Base-by-base conservation (phyloP, 2,888 invertebrate species). In the Hydrotaea cyrtoneurina region DNA sequence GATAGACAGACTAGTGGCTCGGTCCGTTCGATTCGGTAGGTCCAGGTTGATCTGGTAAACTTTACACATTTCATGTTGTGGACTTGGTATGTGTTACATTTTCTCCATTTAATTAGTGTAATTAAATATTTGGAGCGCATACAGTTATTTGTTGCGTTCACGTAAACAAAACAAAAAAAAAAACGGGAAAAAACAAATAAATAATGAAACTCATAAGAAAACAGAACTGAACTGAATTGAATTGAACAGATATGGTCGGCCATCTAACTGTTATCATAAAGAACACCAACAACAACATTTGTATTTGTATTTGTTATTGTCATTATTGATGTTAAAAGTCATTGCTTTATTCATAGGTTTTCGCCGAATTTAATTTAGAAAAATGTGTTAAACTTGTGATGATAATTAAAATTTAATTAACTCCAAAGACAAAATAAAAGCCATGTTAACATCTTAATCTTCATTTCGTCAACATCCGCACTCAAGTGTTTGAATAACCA, bases 101-200 rank as follows among this genome's bases (percentile, higher is more conserved):
- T 89, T 90, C 91, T 90, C 89, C 87, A 86, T 87, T 90, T 90
- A 90, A 90, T 90, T 90, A 90, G 90, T 90, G 90, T 88, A 88
- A 90, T 90, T 90, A 89, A 90, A 89, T 89, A 90, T 90, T 90
- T 90, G 89, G 90, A 90, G 89, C 91, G 84, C 82, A 78, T 84
- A 85, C 84, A 62, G 80, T 84, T 75, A 46, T 23, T 74, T 66
- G n/a, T 50, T 43, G 31, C 3, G 7, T 31, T 7, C 31, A 31
- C 31, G 7, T 31, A 31, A 31, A 31, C 31, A 31, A n/a, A 13
- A 43, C 43, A 43, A 43, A 43, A 1, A 43, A 43, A 43, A 43
- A 15, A 39, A 39, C 4, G 39, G 10, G 39, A 39, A 43, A 43
- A 43, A 43, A 43, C 10, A 43, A 31, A 31, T 31, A 31, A 31